Base-by-base conservation (phyloP, 1,140 invertebrate genomes). In the Stegodyphus dumicola region DNA sequence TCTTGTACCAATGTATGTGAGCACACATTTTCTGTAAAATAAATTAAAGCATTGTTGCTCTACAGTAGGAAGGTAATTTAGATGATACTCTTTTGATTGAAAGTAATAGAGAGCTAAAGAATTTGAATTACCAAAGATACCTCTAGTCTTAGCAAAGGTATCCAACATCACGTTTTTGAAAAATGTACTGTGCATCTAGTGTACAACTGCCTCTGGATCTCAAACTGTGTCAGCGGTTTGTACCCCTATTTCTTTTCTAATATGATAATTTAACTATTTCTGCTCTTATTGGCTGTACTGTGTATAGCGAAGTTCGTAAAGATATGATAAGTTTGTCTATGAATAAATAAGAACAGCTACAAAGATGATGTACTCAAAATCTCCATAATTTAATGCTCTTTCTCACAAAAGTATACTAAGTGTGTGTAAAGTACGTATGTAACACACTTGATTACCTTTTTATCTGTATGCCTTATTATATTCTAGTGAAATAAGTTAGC, bases 121-220 rank as follows among this genome's bases (percentile, higher is more conserved):
- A 70, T 56, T 69, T 77, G 49, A 77, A 56, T 77, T 77, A 85
- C 81, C 81, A 85, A 85, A 85, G 81, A 85, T 85, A 85, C 81
- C 81, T 54, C 81, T 85, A 85, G 81, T 85, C 81, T 77, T 76
- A 48, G 74, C 11, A 69, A 85, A 77, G 81, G 81, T 85, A 85
- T 85, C 81, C 73, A 77, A 9, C 64, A 76, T 67, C 65, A 67
- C 65, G 0, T 18, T 17, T 67, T 15, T 67, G 17, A 67, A 18
- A 13, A 67, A 67, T 60, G 15, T 18, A 6, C 65, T 67, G 65
- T 67, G 17, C 7, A 17, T 67, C n/a, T 15, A 67, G 11, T 18
- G 65, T 18, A n/a, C 65, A 18, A 18, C 65, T n/a, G n/a, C 15
- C 11, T 67, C 17, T 18, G 13, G 65, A 67, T 67, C 17, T 67